These are phyloP conservation scores for Araneus ventricosus DNA, from an alignment of 1,140 invertebrate genomes.

Conservation along the genomic window DNA sequence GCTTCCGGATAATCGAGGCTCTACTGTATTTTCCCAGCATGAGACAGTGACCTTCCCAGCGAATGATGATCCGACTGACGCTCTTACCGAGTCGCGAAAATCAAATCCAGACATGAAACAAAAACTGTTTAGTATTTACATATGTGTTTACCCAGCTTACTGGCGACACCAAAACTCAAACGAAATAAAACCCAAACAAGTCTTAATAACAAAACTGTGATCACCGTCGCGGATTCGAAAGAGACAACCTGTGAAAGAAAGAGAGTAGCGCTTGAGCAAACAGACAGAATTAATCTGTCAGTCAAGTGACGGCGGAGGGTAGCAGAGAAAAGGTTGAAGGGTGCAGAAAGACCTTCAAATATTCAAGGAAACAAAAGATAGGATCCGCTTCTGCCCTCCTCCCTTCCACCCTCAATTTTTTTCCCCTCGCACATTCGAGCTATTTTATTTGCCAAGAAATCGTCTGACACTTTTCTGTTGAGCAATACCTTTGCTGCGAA, in stretches of 20 bases:
- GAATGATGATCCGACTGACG: too few species aligned
- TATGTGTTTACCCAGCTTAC: neutral
- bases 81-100: too few species aligned
- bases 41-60: too few species aligned
- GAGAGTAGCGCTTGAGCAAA: neutral
- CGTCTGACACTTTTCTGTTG: neutral
- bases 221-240: neutral
- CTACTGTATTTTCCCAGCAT: too few species aligned
- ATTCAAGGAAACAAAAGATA: constrained; percentile 13
- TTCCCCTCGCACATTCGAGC: neutral
- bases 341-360: constrained; percentile 18
- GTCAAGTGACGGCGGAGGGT: neutral
- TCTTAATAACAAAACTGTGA: neutral
- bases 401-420: neutral
- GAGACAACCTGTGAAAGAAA: neutral
- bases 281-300: neutral
- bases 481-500: neutral
- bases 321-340: neutral
- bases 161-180: too few species aligned
- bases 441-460: neutral
- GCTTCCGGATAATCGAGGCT: too few species aligned
- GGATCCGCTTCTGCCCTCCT: neutral
- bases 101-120: too few species aligned
- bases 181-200: neutral
- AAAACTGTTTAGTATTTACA: neutral